Base-by-base conservation (phyloP, 1,140 invertebrate genomes). In the Melanaphis sacchari region DNA sequence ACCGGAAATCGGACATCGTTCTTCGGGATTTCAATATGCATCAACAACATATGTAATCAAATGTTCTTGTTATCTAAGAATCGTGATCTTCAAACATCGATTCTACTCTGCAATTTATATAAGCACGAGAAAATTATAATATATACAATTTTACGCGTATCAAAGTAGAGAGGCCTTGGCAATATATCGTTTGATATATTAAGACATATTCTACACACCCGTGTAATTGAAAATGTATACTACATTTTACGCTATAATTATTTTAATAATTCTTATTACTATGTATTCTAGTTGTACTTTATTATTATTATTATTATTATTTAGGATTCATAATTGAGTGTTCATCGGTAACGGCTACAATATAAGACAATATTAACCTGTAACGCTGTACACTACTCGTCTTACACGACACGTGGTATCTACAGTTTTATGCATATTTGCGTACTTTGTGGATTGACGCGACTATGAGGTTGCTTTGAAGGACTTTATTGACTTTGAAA, bases 161-260 rank as follows among this genome's bases (percentile, higher is more conserved):
- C 38, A 24, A 36, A n/a, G 38, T 40, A 26, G 82, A 26, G 82
- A 84, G 82, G 38, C 82, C 82, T 84, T 84, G 82, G 36, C 38
- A 49, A 49, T 84, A 49, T 84, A 21, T 40, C 24, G 36, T 84
- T 26, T 84, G 82, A 84, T 41, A 41, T 84, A 84, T 41, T 84
- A 26, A 84, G 36, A 84, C 82, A 84, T 24, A 84, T 84, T 41
- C 38, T 84, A 41, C 41, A 84, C 82, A 9, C 82, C 1, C 24
- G 40, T 40, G 9, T 84, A 84, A 84, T 84, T 84, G 82, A 84
- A 84, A 84, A 84, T n/a, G 31, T 43, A 87, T 31, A 43, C 7
- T 87, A 87, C 84, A 46, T 87, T 87, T 87, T 43, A 87, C 84
- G 41, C 41, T 46, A 87, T 87, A 87, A 87, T 87, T 87, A 87